These are phyloP conservation scores for Acipenser transmontanus DNA, from an alignment of 2,797 vertebrate genomes.

Conservation along the genomic window DNA sequence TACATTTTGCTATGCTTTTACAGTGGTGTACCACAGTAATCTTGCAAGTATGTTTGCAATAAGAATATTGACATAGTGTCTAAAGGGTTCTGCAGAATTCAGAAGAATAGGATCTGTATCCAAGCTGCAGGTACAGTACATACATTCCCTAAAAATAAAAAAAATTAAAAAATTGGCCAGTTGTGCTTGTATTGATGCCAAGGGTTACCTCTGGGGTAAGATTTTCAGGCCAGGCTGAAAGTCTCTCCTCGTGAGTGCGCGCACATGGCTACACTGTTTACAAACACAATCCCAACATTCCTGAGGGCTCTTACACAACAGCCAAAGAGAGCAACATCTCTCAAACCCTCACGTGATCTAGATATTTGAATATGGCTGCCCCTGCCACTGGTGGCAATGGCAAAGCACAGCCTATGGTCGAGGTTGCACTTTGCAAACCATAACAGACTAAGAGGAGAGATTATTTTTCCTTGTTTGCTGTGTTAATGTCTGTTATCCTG, in stretches of 20 bases:
- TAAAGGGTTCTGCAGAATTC: too few species aligned
- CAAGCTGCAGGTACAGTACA: too few species aligned
- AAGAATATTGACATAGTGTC: too few species aligned
- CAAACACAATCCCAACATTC: slow-evolving; percentile 76
- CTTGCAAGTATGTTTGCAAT: too few species aligned
- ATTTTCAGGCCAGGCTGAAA: slow-evolving; percentile 50
- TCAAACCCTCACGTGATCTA: slow-evolving; percentile 35
- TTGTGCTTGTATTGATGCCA: slow-evolving; percentile 42
- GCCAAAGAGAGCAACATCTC: slow-evolving; percentile 47
- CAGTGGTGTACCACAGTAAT: too few species aligned
- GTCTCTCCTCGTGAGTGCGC: slow-evolving; percentile 54
- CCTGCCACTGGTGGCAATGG: neutral
- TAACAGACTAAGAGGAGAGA: too few species aligned
- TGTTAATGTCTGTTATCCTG: too few species aligned
- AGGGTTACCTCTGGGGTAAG: slow-evolving; percentile 58
- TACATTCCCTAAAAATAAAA: too few species aligned
- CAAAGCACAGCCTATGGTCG: slow-evolving; percentile 9
- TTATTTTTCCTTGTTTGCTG: too few species aligned
- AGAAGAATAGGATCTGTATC: too few species aligned
- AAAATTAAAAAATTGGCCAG: slow-evolving; percentile 24
- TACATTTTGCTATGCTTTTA: too few species aligned
- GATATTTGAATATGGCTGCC: slow-evolving; percentile 26
- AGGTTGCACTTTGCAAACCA: too few species aligned
- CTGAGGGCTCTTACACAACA: slow-evolving; percentile 55
- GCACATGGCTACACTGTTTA: slow-evolving; percentile 80